These are phyloP conservation scores for Brachionus paranguensis DNA, from an alignment of 1,140 invertebrate genomes.

Conservation along the genomic window DNA sequence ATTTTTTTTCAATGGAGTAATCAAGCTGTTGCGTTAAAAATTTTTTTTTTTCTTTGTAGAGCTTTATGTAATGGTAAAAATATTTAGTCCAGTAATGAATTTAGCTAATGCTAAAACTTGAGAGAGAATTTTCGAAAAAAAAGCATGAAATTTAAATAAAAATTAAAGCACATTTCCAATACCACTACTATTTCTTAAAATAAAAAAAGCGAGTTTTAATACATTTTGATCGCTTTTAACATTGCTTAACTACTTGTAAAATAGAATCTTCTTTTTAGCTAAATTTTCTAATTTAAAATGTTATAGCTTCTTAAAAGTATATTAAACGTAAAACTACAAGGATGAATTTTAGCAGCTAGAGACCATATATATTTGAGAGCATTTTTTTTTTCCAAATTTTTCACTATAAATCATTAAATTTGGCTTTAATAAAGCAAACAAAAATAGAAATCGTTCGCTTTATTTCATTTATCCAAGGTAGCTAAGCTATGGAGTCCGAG, in stretches of 20 bases:
- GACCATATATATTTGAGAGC: neutral
- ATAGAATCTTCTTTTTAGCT: neutral
- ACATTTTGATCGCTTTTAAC: neutral
- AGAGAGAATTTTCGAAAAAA: neutral
- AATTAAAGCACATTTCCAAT: neutral
- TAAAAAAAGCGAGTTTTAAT: neutral
- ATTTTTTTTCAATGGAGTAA: neutral
- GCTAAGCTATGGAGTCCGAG: neutral
- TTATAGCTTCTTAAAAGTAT: constrained; percentile 22
- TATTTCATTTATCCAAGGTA: neutral
- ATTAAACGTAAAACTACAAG: neutral
- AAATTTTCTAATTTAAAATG: constrained; percentile 5
- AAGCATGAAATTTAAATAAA: neutral
- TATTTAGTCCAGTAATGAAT: neutral
- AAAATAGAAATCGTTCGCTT: neutral
- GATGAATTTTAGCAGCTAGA: neutral
- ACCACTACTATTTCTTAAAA: neutral
- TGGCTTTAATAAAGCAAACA: constrained; percentile 3
- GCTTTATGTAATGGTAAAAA: neutral
- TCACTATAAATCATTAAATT: neutral
- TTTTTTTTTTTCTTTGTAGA: neutral
- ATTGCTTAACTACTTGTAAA: neutral
- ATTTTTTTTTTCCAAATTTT: neutral
- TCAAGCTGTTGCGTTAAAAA: neutral
- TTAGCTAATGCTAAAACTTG: neutral